Evolutionary conservation across 1,140 invertebrate species (phyloP), one percentile per base, ranked within the genome.

Genomic region (Eulimnadia texana): DNA sequence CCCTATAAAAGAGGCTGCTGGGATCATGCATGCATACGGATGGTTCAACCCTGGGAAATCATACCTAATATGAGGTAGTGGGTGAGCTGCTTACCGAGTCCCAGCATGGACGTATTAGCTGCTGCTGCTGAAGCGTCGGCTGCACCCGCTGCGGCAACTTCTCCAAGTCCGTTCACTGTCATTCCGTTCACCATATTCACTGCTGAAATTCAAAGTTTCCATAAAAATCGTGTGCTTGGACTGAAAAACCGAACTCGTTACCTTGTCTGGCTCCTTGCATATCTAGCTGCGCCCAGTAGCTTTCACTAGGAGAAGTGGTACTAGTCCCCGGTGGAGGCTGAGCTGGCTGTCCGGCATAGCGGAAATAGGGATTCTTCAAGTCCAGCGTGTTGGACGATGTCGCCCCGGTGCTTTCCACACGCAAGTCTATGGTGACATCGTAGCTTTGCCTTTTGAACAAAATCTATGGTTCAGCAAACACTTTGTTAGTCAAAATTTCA

Each of bases 351-450:
- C 90, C 90, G 3, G 89, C 90, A 68, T 92, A 92, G 28, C 82
- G 76, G 76, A 99, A 99, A 80, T 96, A 98, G 9, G 96, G 96
- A 79, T 98, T 99, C 77, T 99, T 99, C 65, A 99, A 78, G 76
- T 99, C 96, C 69, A 99, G 78, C 23, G 88, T 91, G 72, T 98
- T 99, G 60, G 80, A 83, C 52, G 88, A 89, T 47, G 82, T 82
- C 65, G 84, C 82, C 56, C 81, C 82, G 16, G 89, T 90, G 29
- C 92, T 93, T 73, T 96, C 91, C 33, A 97, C 80, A 63, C 82
- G 83, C 62, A 98, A 72, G 67, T 94, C 90, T 72, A 99, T 97
- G 19, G 93, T 93, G n/a, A 98, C 93, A 78, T 99, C 95, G 71
- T 99, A 98, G 68, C 93, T 97, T 80, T 98, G 95, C 72, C 86